Evolutionary conservation across 2,113 vertebrate genomes (phyloP).

Genomic region (Ariopsis seemanni): DNA sequence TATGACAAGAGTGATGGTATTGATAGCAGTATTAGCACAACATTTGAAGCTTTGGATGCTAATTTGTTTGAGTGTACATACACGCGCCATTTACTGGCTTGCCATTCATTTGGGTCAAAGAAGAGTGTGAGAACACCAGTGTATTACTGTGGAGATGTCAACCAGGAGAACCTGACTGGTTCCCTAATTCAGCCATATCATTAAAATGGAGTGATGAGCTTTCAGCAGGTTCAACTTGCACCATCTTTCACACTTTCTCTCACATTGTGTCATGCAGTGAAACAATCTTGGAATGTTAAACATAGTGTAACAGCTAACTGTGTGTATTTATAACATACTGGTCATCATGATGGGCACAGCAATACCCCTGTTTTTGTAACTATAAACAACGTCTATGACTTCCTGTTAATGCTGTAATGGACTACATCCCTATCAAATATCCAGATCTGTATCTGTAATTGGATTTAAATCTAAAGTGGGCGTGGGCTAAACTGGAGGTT

Average conservation of each 20-base stretch:
- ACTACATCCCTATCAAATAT: not conserved
- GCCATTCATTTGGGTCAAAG: conserved; percentile 50
- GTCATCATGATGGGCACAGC: not conserved
- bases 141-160: conserved; percentile 70
- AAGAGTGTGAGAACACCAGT: conserved; percentile 46
- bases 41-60: not conserved
- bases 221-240: not conserved
- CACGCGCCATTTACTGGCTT: not conserved
- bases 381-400: not conserved
- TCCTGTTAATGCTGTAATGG: not conserved
- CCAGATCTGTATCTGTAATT: not conserved
- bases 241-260: not conserved
- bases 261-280: too few species aligned
- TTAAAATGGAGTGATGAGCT: conserved; percentile 53
- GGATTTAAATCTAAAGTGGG: not conserved
- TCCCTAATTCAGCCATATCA: conserved; percentile 57
- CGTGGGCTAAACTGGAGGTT: not conserved
- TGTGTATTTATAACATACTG: conserved; percentile 15
- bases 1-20: not conserved
- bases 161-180: conserved; percentile 60
- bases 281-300: not conserved
- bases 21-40: not conserved
- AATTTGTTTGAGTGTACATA: not conserved
- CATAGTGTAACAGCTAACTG: not conserved
- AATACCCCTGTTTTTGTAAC: not conserved